Conservation (phyloP, 2,888 invertebrate genomes). For the Brenthis daphne region DNA sequence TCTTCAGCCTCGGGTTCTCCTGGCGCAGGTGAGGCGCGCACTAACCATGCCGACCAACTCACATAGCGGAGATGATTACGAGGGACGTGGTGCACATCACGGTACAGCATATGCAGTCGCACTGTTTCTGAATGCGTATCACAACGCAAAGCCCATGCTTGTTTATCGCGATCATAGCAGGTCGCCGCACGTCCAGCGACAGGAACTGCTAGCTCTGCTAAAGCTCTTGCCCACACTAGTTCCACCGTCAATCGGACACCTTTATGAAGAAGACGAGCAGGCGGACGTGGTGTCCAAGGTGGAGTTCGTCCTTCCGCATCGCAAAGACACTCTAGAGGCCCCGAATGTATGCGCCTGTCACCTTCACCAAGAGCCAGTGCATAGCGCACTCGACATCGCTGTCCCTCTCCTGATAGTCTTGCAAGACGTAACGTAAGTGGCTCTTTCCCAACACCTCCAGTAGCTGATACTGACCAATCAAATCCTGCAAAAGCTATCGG, state of each 20-base stretch:
- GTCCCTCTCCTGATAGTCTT: slow-evolving; percentile 90
- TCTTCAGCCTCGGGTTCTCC: slow-evolving; percentile 85
- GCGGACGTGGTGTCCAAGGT: slow-evolving; percentile 86
- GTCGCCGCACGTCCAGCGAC: slow-evolving; percentile 82
- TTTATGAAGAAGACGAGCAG: slow-evolving; percentile 83
- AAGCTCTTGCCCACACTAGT: slow-evolving; percentile 86
- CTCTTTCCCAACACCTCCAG: slow-evolving; percentile 82
- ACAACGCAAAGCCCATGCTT: slow-evolving; percentile 89
- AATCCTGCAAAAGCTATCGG: slow-evolving; percentile 90
- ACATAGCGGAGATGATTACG: slow-evolving; percentile 87
- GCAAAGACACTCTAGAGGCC: slow-evolving; percentile 86
- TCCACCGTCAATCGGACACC: slow-evolving; percentile 87
- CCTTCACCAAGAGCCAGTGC: slow-evolving; percentile 86
- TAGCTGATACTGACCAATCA: slow-evolving; percentile 89
- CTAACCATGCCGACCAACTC: slow-evolving; percentile 87
- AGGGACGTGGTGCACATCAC: slow-evolving; percentile 89
- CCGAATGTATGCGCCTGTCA: slow-evolving; percentile 85
- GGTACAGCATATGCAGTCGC: slow-evolving; percentile 87
- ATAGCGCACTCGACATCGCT: slow-evolving; percentile 89
- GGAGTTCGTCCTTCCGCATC: slow-evolving; percentile 87
- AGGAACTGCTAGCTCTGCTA: slow-evolving; percentile 80
- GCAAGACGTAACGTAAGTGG: slow-evolving; percentile 82
- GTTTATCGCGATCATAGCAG: slow-evolving; percentile 91
- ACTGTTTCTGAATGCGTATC: slow-evolving; percentile 90
- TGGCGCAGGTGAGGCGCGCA: slow-evolving; percentile 76